Conservation (phyloP, 2,113 vertebrate species). For the Dipodomys merriami region DNA sequence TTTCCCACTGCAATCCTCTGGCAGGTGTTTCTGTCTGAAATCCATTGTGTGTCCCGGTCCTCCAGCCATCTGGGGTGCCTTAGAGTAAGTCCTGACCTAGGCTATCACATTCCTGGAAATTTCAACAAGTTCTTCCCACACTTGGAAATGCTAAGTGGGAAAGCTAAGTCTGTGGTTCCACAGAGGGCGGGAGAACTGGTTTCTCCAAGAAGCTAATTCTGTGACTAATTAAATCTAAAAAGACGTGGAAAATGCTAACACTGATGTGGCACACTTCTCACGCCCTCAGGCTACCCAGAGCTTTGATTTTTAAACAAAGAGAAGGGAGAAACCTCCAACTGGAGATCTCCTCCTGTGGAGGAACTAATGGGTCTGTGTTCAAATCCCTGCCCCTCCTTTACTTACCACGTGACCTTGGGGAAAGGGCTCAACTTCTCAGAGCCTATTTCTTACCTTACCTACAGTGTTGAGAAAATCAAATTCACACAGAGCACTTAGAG, state of each 20-base stretch:
- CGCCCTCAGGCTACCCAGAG: background rate
- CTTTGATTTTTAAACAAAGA: background rate
- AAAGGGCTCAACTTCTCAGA: no score
- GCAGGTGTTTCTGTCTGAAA: background rate
- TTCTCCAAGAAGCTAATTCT: conserved; percentile 49
- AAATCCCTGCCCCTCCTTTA: no score
- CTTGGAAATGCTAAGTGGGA: background rate
- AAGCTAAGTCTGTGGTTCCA: background rate
- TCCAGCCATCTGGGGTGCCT: background rate
- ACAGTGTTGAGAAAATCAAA: no score
- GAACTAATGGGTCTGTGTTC: no score
- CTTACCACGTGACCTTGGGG: no score
- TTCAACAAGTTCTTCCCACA: background rate
- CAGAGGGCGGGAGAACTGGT: background rate
- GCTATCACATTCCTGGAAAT: background rate
- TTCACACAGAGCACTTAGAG: no score
- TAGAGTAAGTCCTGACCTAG: background rate
- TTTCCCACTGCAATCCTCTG: background rate
- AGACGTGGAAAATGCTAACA: background rate
- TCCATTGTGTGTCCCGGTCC: background rate
- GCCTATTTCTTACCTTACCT: no score
- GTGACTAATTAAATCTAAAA: conserved; percentile 43
- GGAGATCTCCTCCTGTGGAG: background rate
- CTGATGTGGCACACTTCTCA: background rate
- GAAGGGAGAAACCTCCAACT: background rate